These are phyloP conservation scores for Drepana falcataria DNA, from an alignment of 2,888 invertebrate genomes.

Conservation along the genomic window DNA sequence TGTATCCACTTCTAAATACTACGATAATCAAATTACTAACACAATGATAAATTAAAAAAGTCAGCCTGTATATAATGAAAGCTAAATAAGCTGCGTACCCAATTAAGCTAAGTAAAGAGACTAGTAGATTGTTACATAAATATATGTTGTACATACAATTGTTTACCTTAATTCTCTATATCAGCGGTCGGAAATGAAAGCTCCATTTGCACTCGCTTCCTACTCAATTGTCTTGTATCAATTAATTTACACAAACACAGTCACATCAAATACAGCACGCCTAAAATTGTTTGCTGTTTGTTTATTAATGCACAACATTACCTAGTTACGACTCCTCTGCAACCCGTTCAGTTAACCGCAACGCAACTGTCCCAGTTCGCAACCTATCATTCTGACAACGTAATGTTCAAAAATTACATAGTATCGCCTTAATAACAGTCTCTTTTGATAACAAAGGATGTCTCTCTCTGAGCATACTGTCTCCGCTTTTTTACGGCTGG, in stretches of 20 bases:
- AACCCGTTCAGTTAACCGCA: conserved; percentile 40
- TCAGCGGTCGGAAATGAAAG: conserved; percentile 27
- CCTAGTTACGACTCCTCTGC: conserved; percentile 27
- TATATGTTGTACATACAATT: conserved; percentile 6
- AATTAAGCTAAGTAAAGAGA: no score
- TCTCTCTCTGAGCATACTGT: conserved; percentile 41
- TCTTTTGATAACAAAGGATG: conserved; percentile 39
- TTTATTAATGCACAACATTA: conserved; percentile 29
- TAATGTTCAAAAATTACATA: conserved; percentile 47
- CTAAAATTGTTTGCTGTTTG: conserved; percentile 26
- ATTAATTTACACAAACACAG: conserved; percentile 54
- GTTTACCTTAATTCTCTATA: conserved; percentile 38
- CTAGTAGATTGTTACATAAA: no score
- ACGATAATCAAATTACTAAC: no score
- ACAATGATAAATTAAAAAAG: no score
- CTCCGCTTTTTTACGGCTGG: conserved; percentile 44
- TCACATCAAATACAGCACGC: conserved; percentile 40
- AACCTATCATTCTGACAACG: conserved; percentile 34
- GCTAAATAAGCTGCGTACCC: no score
- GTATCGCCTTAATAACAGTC: conserved; percentile 35
- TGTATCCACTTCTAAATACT: no score
- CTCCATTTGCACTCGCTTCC: conserved; percentile 45
- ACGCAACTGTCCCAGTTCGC: conserved; percentile 41
- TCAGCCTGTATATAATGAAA: no score
- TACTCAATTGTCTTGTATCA: conserved; percentile 43